A percentile compares a stretch with the other conserved stretches of the same genome.
phyloP scores from a whole-genome alignment of 2,888 invertebrate genomes.

The Eurois occulta region DNA sequence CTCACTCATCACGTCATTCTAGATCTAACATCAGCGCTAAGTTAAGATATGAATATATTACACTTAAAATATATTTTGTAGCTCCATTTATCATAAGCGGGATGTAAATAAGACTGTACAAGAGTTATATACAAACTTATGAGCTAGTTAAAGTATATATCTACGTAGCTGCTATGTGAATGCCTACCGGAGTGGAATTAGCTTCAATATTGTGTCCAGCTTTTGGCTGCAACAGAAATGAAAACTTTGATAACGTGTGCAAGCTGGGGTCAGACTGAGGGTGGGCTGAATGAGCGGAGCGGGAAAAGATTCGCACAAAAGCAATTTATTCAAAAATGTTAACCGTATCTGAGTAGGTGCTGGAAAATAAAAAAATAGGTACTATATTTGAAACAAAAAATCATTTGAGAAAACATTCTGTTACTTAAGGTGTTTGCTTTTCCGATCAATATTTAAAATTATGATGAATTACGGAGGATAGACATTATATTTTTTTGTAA shows the following conservation, averaged over 20 bases:
- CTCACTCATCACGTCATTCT: slow-evolving; percentile 57
- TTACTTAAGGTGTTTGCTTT: too few species aligned
- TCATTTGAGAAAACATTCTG: too few species aligned
- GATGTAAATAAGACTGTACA: slow-evolving; percentile 84
- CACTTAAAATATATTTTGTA: slow-evolving; percentile 75
- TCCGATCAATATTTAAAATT: too few species aligned
- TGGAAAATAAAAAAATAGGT: neutral
- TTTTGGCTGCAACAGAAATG: slow-evolving; percentile 92
- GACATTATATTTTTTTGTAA: too few species aligned
- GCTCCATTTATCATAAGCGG: slow-evolving; percentile 80
- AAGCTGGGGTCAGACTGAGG: slow-evolving; percentile 34
- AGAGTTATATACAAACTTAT: slow-evolving; percentile 81
- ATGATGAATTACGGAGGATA: too few species aligned
- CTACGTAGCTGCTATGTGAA: slow-evolving; percentile 78
- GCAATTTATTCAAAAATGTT: neutral
- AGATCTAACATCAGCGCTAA: slow-evolving; percentile 61
- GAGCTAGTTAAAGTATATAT: slow-evolving; percentile 68
- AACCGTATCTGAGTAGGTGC: neutral
- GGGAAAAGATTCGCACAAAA: neutral
- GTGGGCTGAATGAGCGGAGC: slow-evolving; percentile 17
- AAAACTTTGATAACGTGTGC: slow-evolving; percentile 59
- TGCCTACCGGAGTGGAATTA: slow-evolving; percentile 78
- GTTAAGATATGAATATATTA: slow-evolving; percentile 60
- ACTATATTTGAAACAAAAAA: too few species aligned
- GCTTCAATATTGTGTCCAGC: slow-evolving; percentile 95